Evolutionary conservation across 2,113 vertebrate species (phyloP).

Genomic region (Microcebus griseorufus): DNA sequence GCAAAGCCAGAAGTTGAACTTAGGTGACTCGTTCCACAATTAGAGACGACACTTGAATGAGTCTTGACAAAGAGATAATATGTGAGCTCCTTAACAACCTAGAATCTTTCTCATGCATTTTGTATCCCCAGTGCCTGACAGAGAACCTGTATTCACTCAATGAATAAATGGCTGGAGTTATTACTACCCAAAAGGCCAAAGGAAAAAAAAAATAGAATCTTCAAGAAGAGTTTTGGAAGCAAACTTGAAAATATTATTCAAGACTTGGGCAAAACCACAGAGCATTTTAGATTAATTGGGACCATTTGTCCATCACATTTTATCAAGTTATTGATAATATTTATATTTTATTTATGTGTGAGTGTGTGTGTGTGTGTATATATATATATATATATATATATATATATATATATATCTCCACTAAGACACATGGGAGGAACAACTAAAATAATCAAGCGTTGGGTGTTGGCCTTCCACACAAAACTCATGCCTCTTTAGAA

Average conservation of each 20-base stretch:
- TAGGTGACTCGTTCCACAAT: background rate
- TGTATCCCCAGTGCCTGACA: background rate
- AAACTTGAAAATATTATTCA: background rate
- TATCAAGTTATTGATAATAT: no score
- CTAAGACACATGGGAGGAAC: background rate
- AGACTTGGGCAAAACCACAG: background rate
- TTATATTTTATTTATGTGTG: no score
- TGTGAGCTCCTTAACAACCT: background rate
- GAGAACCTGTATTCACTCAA: background rate
- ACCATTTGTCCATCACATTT: background rate
- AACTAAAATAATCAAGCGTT: background rate
- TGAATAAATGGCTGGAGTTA: background rate
- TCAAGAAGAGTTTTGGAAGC: background rate
- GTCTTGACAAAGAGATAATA: background rate
- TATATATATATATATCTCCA: no score
- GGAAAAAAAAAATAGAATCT: background rate
- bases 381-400: no score
- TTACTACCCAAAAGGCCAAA: background rate
- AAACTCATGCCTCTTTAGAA: background rate
- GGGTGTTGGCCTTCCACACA: background rate
- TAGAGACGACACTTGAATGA: constrained; percentile 16
- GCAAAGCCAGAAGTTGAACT: background rate
- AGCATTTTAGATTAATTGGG: background rate
- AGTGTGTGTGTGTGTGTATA: no score
- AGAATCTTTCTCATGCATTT: background rate